Evolutionary conservation across 2,888 invertebrate species (phyloP).

Genomic region (Brachyptera putata): DNA sequence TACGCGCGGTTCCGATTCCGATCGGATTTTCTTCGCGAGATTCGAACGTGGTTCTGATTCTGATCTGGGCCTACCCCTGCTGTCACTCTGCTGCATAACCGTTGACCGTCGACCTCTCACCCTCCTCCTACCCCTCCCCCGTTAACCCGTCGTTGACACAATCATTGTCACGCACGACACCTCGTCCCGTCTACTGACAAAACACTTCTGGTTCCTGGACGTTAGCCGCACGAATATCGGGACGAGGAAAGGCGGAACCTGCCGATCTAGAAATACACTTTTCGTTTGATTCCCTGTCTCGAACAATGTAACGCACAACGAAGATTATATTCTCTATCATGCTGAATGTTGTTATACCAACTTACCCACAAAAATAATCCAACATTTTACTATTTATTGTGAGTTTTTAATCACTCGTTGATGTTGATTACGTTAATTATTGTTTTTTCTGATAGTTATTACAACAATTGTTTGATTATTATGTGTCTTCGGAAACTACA

Average conservation of each 20-base stretch:
- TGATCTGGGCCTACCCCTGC: conserved; percentile 2
- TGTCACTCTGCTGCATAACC: conserved; percentile 23
- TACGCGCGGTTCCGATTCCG: not conserved
- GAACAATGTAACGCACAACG: too few relatives aligned
- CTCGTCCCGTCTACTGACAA: not conserved
- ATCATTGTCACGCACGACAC: not conserved
- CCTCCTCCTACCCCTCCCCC: conserved; percentile 20
- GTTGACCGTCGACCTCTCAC: conserved; percentile 33
- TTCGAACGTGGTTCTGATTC: not conserved
- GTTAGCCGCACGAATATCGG: not conserved
- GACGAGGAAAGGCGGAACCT: not conserved
- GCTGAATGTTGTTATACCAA: too few relatives aligned
- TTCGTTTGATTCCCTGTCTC: too few relatives aligned
- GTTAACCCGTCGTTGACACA: not conserved
- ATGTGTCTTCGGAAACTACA: too few relatives aligned
- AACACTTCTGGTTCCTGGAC: not conserved
- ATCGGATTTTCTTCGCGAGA: not conserved
- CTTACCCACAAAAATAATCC: too few relatives aligned
- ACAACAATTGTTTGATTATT: too few relatives aligned
- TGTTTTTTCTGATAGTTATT: too few relatives aligned
- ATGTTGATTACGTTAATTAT: too few relatives aligned
- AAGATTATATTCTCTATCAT: too few relatives aligned
- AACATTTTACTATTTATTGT: too few relatives aligned
- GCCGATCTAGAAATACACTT: conserved; percentile 12
- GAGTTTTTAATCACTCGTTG: too few relatives aligned